Base-by-base conservation (phyloP, 2,113 vertebrate genomes). In the Gavialis gangeticus region DNA sequence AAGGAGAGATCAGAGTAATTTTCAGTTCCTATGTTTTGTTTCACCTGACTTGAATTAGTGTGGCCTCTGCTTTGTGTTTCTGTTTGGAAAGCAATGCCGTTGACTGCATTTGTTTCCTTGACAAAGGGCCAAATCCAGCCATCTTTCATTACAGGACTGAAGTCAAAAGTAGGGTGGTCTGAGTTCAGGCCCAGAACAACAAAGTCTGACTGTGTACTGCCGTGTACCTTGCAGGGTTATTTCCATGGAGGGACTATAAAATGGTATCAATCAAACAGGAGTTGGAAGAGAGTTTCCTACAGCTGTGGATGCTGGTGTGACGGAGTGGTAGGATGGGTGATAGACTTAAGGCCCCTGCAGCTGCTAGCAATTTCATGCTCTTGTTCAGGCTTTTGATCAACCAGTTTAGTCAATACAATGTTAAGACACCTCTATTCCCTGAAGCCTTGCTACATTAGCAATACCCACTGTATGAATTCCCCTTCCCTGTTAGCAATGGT, bases 281-380 rank as follows among this genome's bases (percentile, higher is more conserved):
- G 30, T 6, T 34, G 1, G 79, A 59, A 0, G 0, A 0, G 79
- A 55, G 0, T 13, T 6, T 22, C 62, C 19, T 0, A 0, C 12
- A 3, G 59, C 17, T 25, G 9, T 1, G 0, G 4, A 4, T 2
- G 1, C 73, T 22, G 84, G 46, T 3, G 58, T 63, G 0, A 16
- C 73, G 57, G 18, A 5, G 60, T 24, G 3, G 58, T 24, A 55
- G 10, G 54, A 10, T 12, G 2, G 6, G 4, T 3, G 30, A 46
- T 0, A 54, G 46, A 71, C 3, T 4, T 60, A 86, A 54, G 11
- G 80, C 24, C 6, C 82, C 57, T 0, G 1, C 22, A 8, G 76
- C 60, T 6, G 14, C 67, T 12, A 37, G 34, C 67, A 37, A 37
- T 37, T 71, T 37, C 37, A 37, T 46, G 37, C 34, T 71, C 46